phyloP scores from a whole-genome alignment of 2,113 vertebrate genomes.

The Oryzias celebensis region DNA sequence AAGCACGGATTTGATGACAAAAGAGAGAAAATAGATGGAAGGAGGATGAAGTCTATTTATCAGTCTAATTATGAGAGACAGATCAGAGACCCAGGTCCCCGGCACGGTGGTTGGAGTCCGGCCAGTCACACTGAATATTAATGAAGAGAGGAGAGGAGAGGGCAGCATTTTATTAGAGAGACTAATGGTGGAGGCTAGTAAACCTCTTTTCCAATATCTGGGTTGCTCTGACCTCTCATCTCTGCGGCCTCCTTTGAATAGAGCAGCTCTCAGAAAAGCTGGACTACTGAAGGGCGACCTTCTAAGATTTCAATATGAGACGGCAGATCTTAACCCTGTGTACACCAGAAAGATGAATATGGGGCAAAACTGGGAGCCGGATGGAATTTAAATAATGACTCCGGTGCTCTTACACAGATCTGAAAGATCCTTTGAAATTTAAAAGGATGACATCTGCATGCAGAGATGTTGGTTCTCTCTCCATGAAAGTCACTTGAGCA shows the following conservation, averaged over 20 bases:
- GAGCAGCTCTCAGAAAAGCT: slow-evolving; percentile 43
- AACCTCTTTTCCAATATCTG: slow-evolving; percentile 69
- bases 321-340: slow-evolving; percentile 46
- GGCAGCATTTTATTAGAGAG: slow-evolving; percentile 71
- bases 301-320: slow-evolving; percentile 63
- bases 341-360: slow-evolving; percentile 15
- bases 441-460: slow-evolving; percentile 6
- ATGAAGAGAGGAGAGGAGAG: slow-evolving; percentile 44
- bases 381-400: slow-evolving; percentile 13
- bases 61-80: slow-evolving; percentile 74
- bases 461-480: slow-evolving; percentile 1
- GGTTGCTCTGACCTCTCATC: slow-evolving; percentile 67
- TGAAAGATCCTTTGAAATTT: slow-evolving; percentile 18
- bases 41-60: slow-evolving; percentile 63
- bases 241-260: slow-evolving; percentile 57
- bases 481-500: neutral
- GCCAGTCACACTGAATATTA: slow-evolving; percentile 67
- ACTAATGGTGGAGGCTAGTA: slow-evolving; percentile 67
- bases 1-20: slow-evolving; percentile 6
- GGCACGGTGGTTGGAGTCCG: slow-evolving; percentile 65
- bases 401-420: slow-evolving; percentile 16
- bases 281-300: slow-evolving; percentile 43
- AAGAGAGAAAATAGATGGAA: slow-evolving; percentile 11
- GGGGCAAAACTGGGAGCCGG: neutral
- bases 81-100: slow-evolving; percentile 56